Evolutionary conservation across 2,888 invertebrate species (phyloP).

Genomic region (Drosophila picticornis): DNA sequence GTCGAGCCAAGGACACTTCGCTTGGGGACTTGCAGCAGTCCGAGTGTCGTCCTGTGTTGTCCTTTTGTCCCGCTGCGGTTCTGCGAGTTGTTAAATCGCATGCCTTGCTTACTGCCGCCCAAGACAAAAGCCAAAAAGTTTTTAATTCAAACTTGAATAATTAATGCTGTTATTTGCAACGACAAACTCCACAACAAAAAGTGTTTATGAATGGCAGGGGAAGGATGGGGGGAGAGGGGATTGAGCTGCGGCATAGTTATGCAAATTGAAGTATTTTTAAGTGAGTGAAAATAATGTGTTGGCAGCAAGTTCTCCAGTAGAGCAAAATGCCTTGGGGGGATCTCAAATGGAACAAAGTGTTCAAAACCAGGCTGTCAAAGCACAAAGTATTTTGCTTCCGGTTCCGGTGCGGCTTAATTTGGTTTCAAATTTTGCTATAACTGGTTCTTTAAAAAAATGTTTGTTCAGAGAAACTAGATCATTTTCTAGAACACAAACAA

Average conservation of each 20-base stretch:
- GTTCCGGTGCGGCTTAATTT: neutral
- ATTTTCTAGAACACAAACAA: neutral
- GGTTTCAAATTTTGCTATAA: neutral
- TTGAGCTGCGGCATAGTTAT: neutral
- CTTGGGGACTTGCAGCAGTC: slow-evolving; percentile 37
- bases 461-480: rapidly evolving
- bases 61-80: slow-evolving; percentile 28
- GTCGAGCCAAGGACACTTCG: slow-evolving; percentile 61
- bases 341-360: neutral
- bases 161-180: slow-evolving; percentile 58
- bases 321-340: neutral
- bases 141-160: slow-evolving; percentile 66
- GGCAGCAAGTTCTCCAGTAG: neutral
- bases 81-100: slow-evolving; percentile 50
- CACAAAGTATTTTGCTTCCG: neutral
- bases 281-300: slow-evolving; percentile 3
- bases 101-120: slow-evolving; percentile 22
- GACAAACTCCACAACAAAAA: neutral
- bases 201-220: neutral
- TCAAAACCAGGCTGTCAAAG: neutral
- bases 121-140: slow-evolving; percentile 56
- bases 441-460: neutral
- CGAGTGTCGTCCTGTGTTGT: slow-evolving; percentile 1
- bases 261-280: slow-evolving; percentile 40
- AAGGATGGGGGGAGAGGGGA: neutral